phyloP scores from a whole-genome alignment of 2,888 invertebrate species.

The Ryuthela nishihirai region DNA sequence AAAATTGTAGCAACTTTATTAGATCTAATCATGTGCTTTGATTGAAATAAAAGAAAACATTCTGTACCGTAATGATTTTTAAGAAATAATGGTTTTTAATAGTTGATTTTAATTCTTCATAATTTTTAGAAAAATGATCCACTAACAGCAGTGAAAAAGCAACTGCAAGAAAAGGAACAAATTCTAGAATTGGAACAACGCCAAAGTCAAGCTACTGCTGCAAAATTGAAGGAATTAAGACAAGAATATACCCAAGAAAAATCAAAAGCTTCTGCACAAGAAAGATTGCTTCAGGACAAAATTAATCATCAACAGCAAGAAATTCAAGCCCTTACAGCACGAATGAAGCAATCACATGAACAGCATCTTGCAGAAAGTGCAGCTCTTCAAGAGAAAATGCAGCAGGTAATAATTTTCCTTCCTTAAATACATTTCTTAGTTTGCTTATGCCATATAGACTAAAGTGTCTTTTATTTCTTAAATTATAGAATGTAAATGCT shows the following conservation, averaged over 20 bases:
- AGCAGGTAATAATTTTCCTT: too few relatives aligned
- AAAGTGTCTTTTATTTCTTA: too few relatives aligned
- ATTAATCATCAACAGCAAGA: conserved; percentile 59
- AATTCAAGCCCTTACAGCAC: conserved; percentile 60
- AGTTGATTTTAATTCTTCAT: neutral
- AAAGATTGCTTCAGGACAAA: conserved; percentile 60
- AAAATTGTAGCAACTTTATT: too few relatives aligned
- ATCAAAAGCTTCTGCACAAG: conserved; percentile 56
- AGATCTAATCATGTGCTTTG: too few relatives aligned
- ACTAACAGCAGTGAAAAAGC: conserved; percentile 63
- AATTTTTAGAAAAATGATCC: conserved; percentile 59
- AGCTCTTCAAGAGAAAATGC: too few relatives aligned
- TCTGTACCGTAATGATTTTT: neutral
- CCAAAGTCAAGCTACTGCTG: conserved; percentile 65
- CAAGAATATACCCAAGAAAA: conserved; percentile 65
- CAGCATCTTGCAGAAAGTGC: conserved; percentile 59
- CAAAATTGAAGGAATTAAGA: conserved; percentile 73
- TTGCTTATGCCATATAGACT: too few relatives aligned
- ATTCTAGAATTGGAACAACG: conserved; percentile 50
- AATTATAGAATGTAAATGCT: too few relatives aligned
- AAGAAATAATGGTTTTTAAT: neutral
- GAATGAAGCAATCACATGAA: conserved; percentile 60
- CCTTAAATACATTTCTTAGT: too few relatives aligned
- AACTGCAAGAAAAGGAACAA: conserved; percentile 73
- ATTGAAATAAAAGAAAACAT: too few relatives aligned